Conservation (phyloP, 2,797 vertebrate genomes). For the Mareca penelope region DNA sequence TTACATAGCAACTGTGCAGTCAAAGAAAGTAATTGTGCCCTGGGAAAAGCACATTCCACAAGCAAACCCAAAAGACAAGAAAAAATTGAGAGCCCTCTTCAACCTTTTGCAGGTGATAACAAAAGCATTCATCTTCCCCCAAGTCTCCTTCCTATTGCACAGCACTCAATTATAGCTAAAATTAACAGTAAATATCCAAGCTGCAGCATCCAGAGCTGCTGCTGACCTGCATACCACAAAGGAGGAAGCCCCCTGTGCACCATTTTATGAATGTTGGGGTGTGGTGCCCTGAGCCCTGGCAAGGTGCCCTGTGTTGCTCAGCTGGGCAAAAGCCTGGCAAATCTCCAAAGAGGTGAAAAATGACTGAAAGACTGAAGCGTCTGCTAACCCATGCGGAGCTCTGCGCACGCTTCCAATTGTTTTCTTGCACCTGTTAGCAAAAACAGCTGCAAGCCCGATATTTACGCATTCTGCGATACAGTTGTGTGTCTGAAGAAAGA, state of each 20-base stretch:
- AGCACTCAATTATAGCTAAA: neutral
- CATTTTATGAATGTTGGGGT: neutral
- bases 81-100: neutral
- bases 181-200: neutral
- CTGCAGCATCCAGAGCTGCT: neutral
- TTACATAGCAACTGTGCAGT: neutral
- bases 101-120: neutral
- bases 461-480: neutral
- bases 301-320: neutral
- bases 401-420: neutral
- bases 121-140: neutral
- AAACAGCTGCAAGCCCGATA: conserved; percentile 46
- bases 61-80: neutral
- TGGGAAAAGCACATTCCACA: neutral
- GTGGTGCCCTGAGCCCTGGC: neutral
- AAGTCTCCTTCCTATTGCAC: neutral
- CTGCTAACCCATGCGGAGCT: neutral
- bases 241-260: neutral
- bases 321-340: neutral
- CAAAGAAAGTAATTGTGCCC: neutral
- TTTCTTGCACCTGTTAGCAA: conserved; percentile 38
- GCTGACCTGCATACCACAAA: neutral
- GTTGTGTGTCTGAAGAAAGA: neutral
- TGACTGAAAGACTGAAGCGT: neutral
- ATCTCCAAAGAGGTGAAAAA: conserved; percentile 29